Base-by-base conservation (phyloP, 2,888 invertebrate genomes). In the Pandemis heparana region DNA sequence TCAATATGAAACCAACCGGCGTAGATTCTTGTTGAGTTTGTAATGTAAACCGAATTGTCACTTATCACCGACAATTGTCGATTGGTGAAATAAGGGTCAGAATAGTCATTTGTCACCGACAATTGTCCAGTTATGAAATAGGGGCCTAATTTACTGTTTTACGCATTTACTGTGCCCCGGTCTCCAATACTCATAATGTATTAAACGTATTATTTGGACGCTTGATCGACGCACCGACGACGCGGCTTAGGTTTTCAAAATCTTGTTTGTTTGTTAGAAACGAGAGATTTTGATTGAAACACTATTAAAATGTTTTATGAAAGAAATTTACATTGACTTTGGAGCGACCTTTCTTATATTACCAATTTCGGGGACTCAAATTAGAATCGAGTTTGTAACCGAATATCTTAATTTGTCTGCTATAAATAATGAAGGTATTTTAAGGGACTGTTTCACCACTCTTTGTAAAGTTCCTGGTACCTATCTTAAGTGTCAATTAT, bases 191-290 rank as follows among this genome's bases (percentile, higher is more conserved):
- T 61, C 61, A 71, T 71, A 66, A 61, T 66, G 41, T 71, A 71
- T 71, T 71, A 53, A 71, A 61, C 66, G 51, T 41, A 66, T 65
- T 71, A 59, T 65, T 66, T 71, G 41, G 48, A 51, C 39, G 18
- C 48, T 16, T 66, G 56, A 66, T 61, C 41, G 70, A 53, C 63
- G 63, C 53, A n/a, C n/a, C 3, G 46, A 14, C 56, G 32, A n/a
- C 51, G 12, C 32, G 43, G 43, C 62, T 16, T 41, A 18, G 23
- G 18, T 8, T 46, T n/a, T 12, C 63, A 32, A 14, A 62, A 23
- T 3, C 23, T 23, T 46, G 14, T 63, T 43, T 43, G 16, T 43
- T 46, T 46, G 18, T 46, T 43, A 14, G 18, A 43, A 63, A 43
- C 23, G 23, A 5, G 18, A 62, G 18, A 62, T 5, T 16, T 61